These are phyloP conservation scores for Eurois occulta DNA, from an alignment of 2,888 invertebrate species.

Conservation along the genomic window DNA sequence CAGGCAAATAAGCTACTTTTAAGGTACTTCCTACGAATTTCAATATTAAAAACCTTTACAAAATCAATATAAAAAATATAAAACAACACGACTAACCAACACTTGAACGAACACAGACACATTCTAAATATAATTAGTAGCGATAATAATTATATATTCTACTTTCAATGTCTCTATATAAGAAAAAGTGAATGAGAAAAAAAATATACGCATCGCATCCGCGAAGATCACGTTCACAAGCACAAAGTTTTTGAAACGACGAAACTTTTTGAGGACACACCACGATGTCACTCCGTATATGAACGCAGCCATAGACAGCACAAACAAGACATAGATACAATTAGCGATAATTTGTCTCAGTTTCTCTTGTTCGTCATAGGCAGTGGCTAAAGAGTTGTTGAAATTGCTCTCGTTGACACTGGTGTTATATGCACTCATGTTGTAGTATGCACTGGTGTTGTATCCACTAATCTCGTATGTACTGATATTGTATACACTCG, in stretches of 20 bases:
- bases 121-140: neutral
- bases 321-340: neutral
- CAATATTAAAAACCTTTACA: neutral
- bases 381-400: neutral
- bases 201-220: neutral
- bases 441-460: neutral
- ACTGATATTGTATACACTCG: neutral
- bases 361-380: neutral
- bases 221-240: conserved; percentile 2
- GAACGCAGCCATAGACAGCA: neutral
- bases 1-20: neutral
- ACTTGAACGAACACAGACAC: neutral
- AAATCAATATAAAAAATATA: conserved; percentile 2
- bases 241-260: conserved; percentile 13
- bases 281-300: neutral
- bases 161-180: neutral
- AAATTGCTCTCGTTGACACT: neutral
- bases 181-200: neutral
- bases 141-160: neutral
- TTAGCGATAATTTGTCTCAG: neutral
- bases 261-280: conserved; percentile 17
- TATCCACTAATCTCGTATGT: neutral
- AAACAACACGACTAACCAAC: neutral
- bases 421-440: neutral
- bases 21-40: neutral